Conservation (phyloP, 2,113 vertebrate species). For the Coracopsis vasa region DNA sequence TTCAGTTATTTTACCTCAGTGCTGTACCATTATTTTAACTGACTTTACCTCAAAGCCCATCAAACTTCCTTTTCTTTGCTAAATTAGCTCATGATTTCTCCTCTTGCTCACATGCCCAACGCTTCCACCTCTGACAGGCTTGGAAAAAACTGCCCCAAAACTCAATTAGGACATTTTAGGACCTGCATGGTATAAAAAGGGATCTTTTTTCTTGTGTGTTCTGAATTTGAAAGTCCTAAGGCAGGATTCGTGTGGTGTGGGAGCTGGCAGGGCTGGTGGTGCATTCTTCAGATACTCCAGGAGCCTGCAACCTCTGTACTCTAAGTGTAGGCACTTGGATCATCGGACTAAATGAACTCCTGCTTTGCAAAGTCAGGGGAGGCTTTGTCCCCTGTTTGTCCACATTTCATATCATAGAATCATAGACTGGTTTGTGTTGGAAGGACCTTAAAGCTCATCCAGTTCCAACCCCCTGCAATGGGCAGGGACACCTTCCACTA, state of each 20-base stretch:
- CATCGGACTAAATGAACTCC: accelerated
- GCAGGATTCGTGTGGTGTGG: constrained; percentile 3
- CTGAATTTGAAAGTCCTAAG: neutral
- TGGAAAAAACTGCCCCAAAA: neutral
- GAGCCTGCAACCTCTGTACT: neutral
- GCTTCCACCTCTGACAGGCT: neutral
- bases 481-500: neutral
- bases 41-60: constrained; percentile 45
- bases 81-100: neutral
- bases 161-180: neutral
- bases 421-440: neutral
- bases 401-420: neutral
- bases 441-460: neutral
- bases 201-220: neutral
- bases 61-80: constrained; percentile 45
- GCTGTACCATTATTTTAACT: constrained; percentile 9
- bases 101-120: neutral
- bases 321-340: neutral
- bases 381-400: neutral
- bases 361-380: neutral
- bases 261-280: neutral
- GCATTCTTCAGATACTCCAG: neutral
- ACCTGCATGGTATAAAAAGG: neutral
- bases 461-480: neutral
- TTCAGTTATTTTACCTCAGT: constrained; percentile 29